phyloP scores from a whole-genome alignment of 1,140 invertebrate genomes.

The Stegodyphus mimosarum region DNA sequence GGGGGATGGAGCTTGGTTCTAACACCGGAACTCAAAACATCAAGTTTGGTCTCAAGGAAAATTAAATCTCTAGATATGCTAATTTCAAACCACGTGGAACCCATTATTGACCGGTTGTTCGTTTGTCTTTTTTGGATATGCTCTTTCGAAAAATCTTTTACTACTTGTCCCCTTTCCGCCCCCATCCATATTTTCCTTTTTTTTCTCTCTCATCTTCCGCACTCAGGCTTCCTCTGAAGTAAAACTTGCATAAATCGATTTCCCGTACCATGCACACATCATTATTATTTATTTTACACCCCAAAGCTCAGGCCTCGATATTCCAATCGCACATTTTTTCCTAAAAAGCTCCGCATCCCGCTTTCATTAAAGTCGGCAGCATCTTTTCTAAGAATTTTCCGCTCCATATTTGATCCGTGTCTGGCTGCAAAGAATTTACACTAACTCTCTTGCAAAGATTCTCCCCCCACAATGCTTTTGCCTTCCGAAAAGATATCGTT shows the following conservation, averaged over 20 bases:
- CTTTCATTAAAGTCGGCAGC: slow-evolving; percentile 26
- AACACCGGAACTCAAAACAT: slow-evolving; percentile 14
- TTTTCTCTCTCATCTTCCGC: not conserved
- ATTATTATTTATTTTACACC: slow-evolving; percentile 49
- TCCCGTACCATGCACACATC: not conserved
- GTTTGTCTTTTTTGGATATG: not conserved
- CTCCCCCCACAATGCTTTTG: no score
- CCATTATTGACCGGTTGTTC: slow-evolving; percentile 30
- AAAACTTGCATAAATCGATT: slow-evolving; percentile 18
- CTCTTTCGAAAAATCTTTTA: not conserved
- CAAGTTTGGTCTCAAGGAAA: slow-evolving; percentile 36
- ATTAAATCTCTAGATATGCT: slow-evolving; percentile 42
- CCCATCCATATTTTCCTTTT: slow-evolving; percentile 16
- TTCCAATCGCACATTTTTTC: no score
- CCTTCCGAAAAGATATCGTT: no score
- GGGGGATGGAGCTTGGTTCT: not conserved
- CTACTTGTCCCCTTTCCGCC: slow-evolving; percentile 1
- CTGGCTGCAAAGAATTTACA: no score
- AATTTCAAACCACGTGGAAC: slow-evolving; percentile 33
- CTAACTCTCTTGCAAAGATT: no score
- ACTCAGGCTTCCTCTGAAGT: not conserved
- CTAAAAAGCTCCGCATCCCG: slow-evolving; percentile 4
- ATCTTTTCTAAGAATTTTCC: not conserved
- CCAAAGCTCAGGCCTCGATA: slow-evolving; percentile 9
- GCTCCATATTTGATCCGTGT: no score